These are phyloP conservation scores for Thymelicus lineola DNA, from an alignment of 2,888 invertebrate genomes.

Conservation along the genomic window DNA sequence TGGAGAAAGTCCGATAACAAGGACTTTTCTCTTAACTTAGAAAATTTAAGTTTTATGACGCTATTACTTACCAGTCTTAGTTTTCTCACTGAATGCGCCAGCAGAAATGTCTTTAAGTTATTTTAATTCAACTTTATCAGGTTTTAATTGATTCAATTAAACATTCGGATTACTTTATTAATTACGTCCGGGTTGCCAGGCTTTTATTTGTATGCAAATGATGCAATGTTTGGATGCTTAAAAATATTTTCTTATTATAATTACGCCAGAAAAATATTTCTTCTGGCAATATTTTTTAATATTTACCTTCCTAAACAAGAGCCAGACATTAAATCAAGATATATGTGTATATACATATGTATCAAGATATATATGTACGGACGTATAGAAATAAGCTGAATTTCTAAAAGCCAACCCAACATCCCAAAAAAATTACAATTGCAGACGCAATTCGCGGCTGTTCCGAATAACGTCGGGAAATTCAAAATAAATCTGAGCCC, in stretches of 20 bases:
- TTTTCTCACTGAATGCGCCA: slow-evolving; percentile 17
- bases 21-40: slow-evolving; percentile 30
- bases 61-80: slow-evolving; percentile 22
- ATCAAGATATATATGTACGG: no score
- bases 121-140: slow-evolving; percentile 11
- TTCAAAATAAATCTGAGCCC: not conserved
- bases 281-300: no score
- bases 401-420: not conserved
- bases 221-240: not conserved
- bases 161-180: no score
- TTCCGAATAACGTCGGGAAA: not conserved
- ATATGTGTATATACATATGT: no score
- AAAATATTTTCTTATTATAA: no score
- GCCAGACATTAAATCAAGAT: no score
- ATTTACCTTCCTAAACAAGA: no score
- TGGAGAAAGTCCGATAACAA: slow-evolving; percentile 19
- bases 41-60: slow-evolving; percentile 30
- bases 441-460: not conserved
- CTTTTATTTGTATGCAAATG: no score
- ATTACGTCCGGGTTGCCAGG: no score
- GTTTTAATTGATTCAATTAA: not conserved
- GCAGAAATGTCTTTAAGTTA: slow-evolving; percentile 17
- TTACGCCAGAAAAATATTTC: no score
- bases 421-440: not conserved
- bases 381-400: no score